A percentile compares a stretch with the other conserved stretches of the same genome.
These are phyloP conservation scores for Myotis pilosus DNA, from an alignment of 2,797 vertebrate genomes.

Conservation along the genomic window DNA sequence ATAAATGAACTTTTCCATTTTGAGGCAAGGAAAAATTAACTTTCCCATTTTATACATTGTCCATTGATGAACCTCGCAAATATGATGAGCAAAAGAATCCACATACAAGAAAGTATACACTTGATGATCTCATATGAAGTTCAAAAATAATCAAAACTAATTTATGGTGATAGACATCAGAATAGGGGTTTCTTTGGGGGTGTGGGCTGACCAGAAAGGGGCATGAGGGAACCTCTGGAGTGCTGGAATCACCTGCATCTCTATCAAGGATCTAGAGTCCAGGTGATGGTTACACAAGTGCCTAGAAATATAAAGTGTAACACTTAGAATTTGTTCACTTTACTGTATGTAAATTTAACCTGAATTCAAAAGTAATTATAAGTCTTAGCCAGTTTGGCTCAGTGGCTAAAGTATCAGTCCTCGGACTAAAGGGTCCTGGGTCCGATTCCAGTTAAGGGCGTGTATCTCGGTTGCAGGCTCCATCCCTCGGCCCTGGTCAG, in stretches of 20 bases:
- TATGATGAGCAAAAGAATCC: neutral
- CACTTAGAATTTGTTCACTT: neutral
- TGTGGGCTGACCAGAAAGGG: neutral
- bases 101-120: neutral
- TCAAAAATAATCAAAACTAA: neutral
- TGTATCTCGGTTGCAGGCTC: too few relatives aligned
- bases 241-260: neutral
- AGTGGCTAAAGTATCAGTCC: too few relatives aligned
- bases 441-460: too few relatives aligned
- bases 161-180: neutral
- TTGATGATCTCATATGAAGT: neutral
- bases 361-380: neutral
- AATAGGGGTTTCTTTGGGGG: neutral
- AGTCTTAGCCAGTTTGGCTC: too few relatives aligned
- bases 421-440: too few relatives aligned
- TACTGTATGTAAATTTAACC: neutral
- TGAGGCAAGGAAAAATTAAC: neutral
- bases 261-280: neutral
- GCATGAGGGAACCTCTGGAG: neutral
- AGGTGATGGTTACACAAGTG: neutral
- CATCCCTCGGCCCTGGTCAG: too few relatives aligned
- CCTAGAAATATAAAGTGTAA: neutral
- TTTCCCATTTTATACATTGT: neutral
- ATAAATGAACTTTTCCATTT: neutral
- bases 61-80: neutral